Evolutionary conservation across 64 coral and sea anemone genomes (phyloP).

Genomic region (Cladopsammia gracilis): DNA sequence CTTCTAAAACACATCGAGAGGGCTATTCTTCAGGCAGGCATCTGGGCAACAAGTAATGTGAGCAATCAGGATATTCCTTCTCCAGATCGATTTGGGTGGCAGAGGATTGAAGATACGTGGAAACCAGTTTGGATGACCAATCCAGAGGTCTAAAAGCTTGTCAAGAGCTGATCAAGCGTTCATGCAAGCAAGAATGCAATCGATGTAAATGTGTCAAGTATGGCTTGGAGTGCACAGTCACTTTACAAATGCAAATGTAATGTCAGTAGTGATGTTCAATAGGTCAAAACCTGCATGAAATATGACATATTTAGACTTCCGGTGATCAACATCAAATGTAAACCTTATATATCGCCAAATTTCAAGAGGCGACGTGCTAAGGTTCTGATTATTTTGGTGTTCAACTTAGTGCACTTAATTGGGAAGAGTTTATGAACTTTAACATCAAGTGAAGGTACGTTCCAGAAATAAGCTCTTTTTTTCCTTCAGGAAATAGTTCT

Average conservation of each 20-base stretch:
- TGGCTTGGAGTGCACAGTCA: slow-evolving; percentile 1
- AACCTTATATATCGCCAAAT: not conserved
- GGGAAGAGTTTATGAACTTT: not conserved
- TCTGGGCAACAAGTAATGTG: slow-evolving; percentile 40
- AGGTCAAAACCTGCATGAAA: not conserved
- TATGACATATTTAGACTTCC: not conserved
- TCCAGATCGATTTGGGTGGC: slow-evolving; percentile 36
- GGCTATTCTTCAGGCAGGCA: not conserved
- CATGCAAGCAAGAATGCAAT: slow-evolving; percentile 34
- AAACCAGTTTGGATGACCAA: slow-evolving; percentile 47
- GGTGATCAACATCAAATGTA: too few species aligned
- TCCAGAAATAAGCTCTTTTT: too few species aligned
- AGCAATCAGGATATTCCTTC: not conserved
- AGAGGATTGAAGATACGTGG: slow-evolving; percentile 15
- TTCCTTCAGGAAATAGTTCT: not conserved
- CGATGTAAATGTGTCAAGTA: slow-evolving; percentile 33
- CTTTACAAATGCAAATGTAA: slow-evolving; percentile 25
- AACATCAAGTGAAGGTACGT: not conserved
- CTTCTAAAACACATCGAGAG: not conserved
- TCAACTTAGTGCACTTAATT: not conserved
- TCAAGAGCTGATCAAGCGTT: slow-evolving; percentile 23
- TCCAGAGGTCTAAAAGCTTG: slow-evolving; percentile 54
- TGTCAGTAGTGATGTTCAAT: not conserved
- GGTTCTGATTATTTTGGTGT: not conserved
- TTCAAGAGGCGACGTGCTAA: not conserved